Evolutionary conservation across 1,140 invertebrate species (phyloP), one percentile per base, ranked within the genome.

Genomic region (Rhyacophila brunnea): DNA sequence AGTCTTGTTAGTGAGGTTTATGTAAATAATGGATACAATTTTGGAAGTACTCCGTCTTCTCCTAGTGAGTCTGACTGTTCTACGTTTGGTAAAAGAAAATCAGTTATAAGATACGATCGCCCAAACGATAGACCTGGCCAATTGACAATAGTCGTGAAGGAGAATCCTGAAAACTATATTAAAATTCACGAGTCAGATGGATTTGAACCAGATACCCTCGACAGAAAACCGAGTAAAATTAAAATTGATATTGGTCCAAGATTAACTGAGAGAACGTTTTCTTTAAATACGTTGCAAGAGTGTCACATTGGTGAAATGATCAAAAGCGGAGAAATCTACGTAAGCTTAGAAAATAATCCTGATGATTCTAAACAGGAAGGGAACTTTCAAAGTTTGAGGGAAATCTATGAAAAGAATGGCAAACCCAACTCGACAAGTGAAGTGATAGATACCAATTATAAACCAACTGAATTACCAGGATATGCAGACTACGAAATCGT

Each of bases 161-260:
- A 89, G 68, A 82, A 85, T 0, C 81, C 86, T 1, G 81, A 85
- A 66, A 85, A 87, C 68, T 87, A 88, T 58, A 82, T 86, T 1
- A 81, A 81, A 66, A 82, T 84, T 10, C 82, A 87, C 43, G 87
- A 88, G 59, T 87, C 85, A 1, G 89, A 92, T 60, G 80, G 80
- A 50, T 92, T 91, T 67, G 90, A 93, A 69, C 89, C 89, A 0
- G 91, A 93, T 64, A 93, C 91, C 0, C 71, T 92, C 18, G 90
- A 92, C 67, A 75, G 90, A n/a, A 91, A 91, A 69, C 86, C 88
- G 35, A 83, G 80, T 64, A 89, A 87, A 67, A 68, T 83, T 2
- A 82, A 81, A 51, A 54, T 65, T 13, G 58, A 23, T 15, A 7
- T 48, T 5, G 38, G 36, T 7, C 23, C 43, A 20, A 28, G 23